A percentile compares a stretch with the other conserved stretches of the same genome.
Evolutionary conservation across 1,140 invertebrate genomes (phyloP).

Genomic region (Anadara kagoshimensis): DNA sequence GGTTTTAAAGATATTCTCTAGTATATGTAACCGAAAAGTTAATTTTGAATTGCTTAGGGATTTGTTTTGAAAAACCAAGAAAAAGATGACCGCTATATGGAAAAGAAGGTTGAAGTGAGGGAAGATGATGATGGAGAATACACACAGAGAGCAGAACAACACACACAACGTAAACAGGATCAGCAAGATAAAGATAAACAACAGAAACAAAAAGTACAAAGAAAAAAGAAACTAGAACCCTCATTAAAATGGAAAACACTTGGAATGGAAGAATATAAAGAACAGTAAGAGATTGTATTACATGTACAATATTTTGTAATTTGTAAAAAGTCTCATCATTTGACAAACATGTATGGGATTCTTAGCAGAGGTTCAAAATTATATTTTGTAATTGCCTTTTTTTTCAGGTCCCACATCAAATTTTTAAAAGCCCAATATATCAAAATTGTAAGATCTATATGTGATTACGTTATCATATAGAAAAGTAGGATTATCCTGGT

Average conservation of each 20-base stretch:
- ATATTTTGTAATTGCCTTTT: too few species aligned
- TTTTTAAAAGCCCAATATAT: too few species aligned
- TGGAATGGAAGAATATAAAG: constrained; percentile 65
- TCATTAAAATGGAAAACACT: constrained; percentile 71
- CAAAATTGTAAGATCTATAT: too few species aligned
- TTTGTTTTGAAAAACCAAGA: constrained; percentile 55
- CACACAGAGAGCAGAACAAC: constrained; percentile 27
- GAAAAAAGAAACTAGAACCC: constrained; percentile 68
- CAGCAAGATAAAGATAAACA: constrained; percentile 57
- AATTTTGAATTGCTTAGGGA: constrained; percentile 39
- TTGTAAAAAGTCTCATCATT: too few species aligned
- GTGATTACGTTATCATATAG: too few species aligned
- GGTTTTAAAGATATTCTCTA: too few species aligned
- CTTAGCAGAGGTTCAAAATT: too few species aligned
- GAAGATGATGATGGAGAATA: constrained; percentile 40
- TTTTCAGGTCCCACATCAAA: too few species aligned
- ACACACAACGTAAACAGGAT: constrained; percentile 38
- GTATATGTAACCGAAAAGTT: too few species aligned
- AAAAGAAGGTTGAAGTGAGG: constrained; percentile 29
- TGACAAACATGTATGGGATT: too few species aligned
- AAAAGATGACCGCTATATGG: constrained; percentile 40
- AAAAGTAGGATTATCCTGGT: too few species aligned
- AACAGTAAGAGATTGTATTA: constrained; percentile 34
- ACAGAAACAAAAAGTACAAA: constrained; percentile 53
- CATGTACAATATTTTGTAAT: too few species aligned